Evolutionary conservation across 2,888 invertebrate genomes (phyloP), one percentile per base, ranked within the genome.

Genomic region (Trichogramma dendrolimi): DNA sequence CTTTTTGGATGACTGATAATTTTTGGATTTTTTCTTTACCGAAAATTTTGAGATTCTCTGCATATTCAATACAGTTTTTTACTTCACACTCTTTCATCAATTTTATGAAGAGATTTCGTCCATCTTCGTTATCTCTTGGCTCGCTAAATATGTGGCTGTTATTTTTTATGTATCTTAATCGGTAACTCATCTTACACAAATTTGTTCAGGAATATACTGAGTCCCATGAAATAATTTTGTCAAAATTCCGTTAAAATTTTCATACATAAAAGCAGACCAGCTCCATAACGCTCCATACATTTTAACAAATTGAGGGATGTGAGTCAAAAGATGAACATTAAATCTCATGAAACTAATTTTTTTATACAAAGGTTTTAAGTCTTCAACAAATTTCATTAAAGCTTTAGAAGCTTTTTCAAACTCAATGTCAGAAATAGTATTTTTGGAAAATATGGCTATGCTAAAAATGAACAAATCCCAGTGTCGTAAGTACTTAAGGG

Each of bases 261-360:
- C 55, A 39, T 43, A 62, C 4, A 58, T 44, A 49, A 62, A 62
- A 43, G 62, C 58, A 2, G 58, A 62, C 49, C 48, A 52, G 3
- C 43, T 44, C 53, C 14, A 27, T 14, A 53, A 44, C 6, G 53
- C 53, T 4, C 53, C 53, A 43, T 43, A 53, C 27, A 39, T 39
- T 27, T 6, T 7, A 5, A 61, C 61, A 38, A 27, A 14, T 0
- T 10, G 8, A 39, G 61, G 52, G 44, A 50, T 50, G 40, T 61
- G 46, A 8, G n/a, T 40, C 8, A 59, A 38, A 8, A 51, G 39
- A 44, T 59, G 59, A 6, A 59, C 43, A 47, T 59, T 59, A 39
- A 53, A 59, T 11, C 27, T 59, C 59, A 59, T 59, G 40, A 39
- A 46, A 38, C 46, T 8, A 14, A 14, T 14, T 51, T 6, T 6